Evolutionary conservation across 2,113 vertebrate species (phyloP), one percentile per base, ranked within the genome.

Genomic region (Oostethus manadensis): DNA sequence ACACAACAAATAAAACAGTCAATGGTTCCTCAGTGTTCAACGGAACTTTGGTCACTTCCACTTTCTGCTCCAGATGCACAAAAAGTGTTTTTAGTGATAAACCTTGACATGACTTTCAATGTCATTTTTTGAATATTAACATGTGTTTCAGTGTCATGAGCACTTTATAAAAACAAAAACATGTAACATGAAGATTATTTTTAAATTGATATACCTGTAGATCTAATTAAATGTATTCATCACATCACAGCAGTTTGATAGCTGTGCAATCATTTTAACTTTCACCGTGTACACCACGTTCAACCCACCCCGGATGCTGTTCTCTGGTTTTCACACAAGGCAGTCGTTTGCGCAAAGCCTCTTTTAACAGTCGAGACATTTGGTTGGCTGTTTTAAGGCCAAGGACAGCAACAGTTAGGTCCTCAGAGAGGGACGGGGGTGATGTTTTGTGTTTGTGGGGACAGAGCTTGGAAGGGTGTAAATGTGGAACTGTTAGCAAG

Each of bases 351-450:
- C 72, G 71, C 68, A 49, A 42, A 70, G 69, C 40, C 50, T 65
- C 77, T 84, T 85, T 83, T 84, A 87, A 90, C 79, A 86, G 78
- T 65, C 60, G 38, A 74, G 75, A 73, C 50, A 20, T 56, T 8
- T 21, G 20, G 54, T 18, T 68, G 67, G 50, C 55, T 68, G 64
- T 77, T 61, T 81, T 51, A 70, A 72, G 58, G 79, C 82, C 77
- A 68, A 58, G 74, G 83, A 84, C 81, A 73, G 77, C 54, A 48
- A 62, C 76, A 33, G 66, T 56, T 44, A 2, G 15, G 58, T 83
- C 84, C 84, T 18, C 54, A 49, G 84, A 78, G 84, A 82, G 65
- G 33, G 7, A 48, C 53, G 60, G 57, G n/a, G 33, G n/a, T 48
- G 67, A 54, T 21, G 58, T 77, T 22, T 62, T 61, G 56, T 62